Base-by-base conservation (phyloP, 2,113 vertebrate genomes). In the pig (Sus scrofa) region DNA sequence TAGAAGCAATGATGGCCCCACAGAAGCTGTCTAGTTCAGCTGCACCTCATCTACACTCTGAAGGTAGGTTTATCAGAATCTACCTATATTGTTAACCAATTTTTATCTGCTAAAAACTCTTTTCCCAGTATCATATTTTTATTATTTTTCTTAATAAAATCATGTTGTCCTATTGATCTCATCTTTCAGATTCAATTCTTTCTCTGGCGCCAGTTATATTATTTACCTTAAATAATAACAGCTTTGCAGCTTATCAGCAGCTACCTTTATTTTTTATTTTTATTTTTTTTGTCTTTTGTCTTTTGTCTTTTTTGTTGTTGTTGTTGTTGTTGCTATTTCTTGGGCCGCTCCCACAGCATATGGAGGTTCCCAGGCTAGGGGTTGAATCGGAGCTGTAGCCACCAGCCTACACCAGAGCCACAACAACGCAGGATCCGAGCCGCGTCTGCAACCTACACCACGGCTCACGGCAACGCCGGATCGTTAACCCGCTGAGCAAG, bases 1-100 rank as follows among this genome's bases (percentile, higher is more conserved):
- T 99, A 92, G 99, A 99, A 96, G 99, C 99, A 13, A 99, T 99
- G 99, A 99, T 99, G 99, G 99, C 99, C 22, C 99, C 99, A 52
- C 99, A 99, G 98, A 99, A 99, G 97, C 98, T 98, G 34, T 98
- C 99, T 32, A 98, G 98, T 91, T 99, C 98, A 0, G 97, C 98
- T 0, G 88, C 91, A 10, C 96, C 98, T 67, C 98, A 96, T 93
- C 98, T 89, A 20, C 98, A 98, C 26, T 99, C 99, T 2, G 99
- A 99, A 50, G 98, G 99, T 99, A 98, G 98, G 97, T 86, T 89
- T 13, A 27, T 84, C 67, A 58, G 26, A 58, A 26, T 71, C 68
- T 15, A 2, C 27, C 78, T 14, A 1, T 8, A 14, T 10, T 32
- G 6, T 89, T 78, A 19, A 20, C 70, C 74, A 8, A 0, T 22